Percentiles rank a stretch among this genome's conserved stretches.
These are phyloP conservation scores for Bombus superbus DNA, from an alignment of 1,140 invertebrate species.

Conservation along the genomic window DNA sequence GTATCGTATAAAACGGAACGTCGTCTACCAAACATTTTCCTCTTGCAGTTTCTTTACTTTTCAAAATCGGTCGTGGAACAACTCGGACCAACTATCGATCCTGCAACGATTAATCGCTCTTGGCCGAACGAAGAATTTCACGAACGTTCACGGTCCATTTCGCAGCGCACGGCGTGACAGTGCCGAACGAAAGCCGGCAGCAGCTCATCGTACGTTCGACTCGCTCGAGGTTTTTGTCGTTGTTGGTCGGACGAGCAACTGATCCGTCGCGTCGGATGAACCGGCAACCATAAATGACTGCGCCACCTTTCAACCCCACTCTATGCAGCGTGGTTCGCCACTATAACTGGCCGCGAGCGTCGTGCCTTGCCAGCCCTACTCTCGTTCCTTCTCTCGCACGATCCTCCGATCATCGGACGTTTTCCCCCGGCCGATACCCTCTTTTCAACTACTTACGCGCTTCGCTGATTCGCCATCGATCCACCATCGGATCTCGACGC, in stretches of 20 bases:
- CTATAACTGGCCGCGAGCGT: slow-evolving; percentile 55
- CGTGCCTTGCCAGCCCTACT: slow-evolving; percentile 52
- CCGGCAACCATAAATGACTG: slow-evolving; percentile 62
- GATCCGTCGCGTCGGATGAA: slow-evolving; percentile 41
- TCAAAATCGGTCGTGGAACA: too few relatives aligned
- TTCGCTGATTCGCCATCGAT: slow-evolving; percentile 41
- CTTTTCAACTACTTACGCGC: slow-evolving; percentile 29
- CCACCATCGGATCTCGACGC: background rate
- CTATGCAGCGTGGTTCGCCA: slow-evolving; percentile 52
- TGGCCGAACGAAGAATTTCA: background rate
- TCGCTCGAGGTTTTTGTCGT: slow-evolving; percentile 13
- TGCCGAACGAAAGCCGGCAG: too few relatives aligned
- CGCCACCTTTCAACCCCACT: slow-evolving; percentile 67
- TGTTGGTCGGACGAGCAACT: slow-evolving; percentile 42
- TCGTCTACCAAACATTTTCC: too few relatives aligned
- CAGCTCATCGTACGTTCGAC: background rate
- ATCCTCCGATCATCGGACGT: slow-evolving; percentile 54
- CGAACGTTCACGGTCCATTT: background rate
- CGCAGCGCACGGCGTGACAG: too few relatives aligned
- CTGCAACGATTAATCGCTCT: too few relatives aligned
- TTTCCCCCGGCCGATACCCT: slow-evolving; percentile 39
- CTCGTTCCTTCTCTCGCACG: slow-evolving; percentile 48
- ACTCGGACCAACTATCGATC: background rate
- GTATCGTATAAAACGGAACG: too few relatives aligned
- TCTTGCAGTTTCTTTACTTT: too few relatives aligned